Percentiles rank a stretch among this genome's conserved stretches.
Evolutionary conservation across 2,797 vertebrate genomes (phyloP).

Genomic region (Xyrichtys novacula): DNA sequence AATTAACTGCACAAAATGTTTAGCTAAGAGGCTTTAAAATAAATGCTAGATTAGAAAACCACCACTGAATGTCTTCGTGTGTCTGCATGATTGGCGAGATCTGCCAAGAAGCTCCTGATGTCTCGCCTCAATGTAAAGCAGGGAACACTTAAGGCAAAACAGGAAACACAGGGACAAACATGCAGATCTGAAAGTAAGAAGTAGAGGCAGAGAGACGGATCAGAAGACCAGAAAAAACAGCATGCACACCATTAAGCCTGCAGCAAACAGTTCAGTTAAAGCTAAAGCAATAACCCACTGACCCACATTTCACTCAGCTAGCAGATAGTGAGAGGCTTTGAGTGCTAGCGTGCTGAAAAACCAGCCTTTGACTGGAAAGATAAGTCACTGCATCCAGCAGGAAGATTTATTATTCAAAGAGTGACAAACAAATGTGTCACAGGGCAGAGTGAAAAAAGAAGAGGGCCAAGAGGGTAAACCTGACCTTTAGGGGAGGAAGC

Average conservation of each 20-base stretch:
- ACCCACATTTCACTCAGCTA: slow-evolving; percentile 71
- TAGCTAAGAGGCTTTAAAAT: background rate
- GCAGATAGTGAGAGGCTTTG: slow-evolving; percentile 32
- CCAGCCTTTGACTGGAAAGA: slow-evolving; percentile 23
- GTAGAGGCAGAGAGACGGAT: slow-evolving; percentile 31
- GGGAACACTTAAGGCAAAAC: slow-evolving; percentile 28
- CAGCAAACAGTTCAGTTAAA: slow-evolving; percentile 45
- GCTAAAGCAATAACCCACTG: slow-evolving; percentile 73
- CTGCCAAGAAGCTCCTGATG: slow-evolving; percentile 6
- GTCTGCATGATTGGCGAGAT: background rate
- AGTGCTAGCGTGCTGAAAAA: slow-evolving; percentile 14
- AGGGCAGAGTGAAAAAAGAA: slow-evolving; percentile 25
- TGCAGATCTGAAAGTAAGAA: slow-evolving; percentile 37
- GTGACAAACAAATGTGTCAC: slow-evolving; percentile 31
- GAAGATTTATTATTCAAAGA: slow-evolving; percentile 48
- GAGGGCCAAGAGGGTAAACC: background rate
- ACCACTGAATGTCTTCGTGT: background rate
- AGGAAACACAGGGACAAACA: slow-evolving; percentile 10
- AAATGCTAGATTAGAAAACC: background rate
- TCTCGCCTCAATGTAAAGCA: slow-evolving; percentile 30
- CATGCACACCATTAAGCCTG: slow-evolving; percentile 31
- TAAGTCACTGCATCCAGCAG: slow-evolving; percentile 43
- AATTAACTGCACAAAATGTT: background rate
- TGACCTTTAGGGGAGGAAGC: background rate
- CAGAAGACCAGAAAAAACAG: slow-evolving; percentile 42